Conservation (phyloP, 2,113 vertebrate genomes). For the Aepyceros melampus region DNA sequence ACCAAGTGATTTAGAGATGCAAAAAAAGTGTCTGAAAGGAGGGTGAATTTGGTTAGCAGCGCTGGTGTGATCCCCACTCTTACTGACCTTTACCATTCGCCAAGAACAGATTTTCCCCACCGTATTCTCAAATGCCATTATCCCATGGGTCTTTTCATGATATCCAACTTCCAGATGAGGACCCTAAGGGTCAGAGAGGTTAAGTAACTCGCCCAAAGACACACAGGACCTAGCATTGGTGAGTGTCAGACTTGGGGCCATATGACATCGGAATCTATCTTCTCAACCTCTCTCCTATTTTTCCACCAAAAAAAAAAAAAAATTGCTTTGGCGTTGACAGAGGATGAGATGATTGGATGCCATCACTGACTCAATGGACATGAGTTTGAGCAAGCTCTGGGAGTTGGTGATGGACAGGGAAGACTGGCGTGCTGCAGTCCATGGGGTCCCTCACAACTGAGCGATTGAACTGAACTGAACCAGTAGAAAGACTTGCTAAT, state of each 20-base stretch:
- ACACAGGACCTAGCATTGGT: not conserved
- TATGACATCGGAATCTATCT: not conserved
- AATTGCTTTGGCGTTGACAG: rapidly evolving
- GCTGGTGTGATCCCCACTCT: rapidly evolving
- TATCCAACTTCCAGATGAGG: not conserved
- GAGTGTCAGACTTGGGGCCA: not conserved
- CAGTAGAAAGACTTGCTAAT: not conserved
- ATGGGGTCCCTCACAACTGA: not conserved
- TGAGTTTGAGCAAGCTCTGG: not conserved
- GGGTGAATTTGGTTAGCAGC: not conserved
- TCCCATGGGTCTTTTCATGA: not conserved
- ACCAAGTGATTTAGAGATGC: not conserved
- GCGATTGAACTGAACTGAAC: not conserved
- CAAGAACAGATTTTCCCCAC: not conserved
- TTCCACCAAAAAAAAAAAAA: not conserved
- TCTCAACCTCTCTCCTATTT: not conserved
- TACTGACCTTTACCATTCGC: not conserved
- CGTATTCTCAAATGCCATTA: not conserved
- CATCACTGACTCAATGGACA: not conserved
- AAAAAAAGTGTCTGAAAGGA: not conserved
- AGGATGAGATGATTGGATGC: not conserved
- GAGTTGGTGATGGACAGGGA: not conserved
- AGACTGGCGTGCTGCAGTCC: not conserved
- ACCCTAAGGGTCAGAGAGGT: not conserved
- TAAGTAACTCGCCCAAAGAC: not conserved